phyloP scores from a whole-genome alignment of 1,140 invertebrate genomes.

The Gonatopus flavifemur region DNA sequence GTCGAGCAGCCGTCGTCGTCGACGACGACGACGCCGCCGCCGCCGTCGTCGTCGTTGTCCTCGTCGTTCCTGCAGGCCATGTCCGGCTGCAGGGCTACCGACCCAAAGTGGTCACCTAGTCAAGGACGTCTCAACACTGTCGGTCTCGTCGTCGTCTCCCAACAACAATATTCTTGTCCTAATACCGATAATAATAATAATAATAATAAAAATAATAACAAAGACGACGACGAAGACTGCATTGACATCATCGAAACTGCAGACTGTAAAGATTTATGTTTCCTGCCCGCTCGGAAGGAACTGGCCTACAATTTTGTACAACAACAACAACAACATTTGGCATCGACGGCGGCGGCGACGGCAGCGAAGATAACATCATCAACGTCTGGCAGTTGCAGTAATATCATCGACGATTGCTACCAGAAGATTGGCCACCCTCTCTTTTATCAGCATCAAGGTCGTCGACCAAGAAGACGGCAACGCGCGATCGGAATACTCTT shows the following conservation, averaged over 20 bases:
- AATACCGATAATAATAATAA: neutral
- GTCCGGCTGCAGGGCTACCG: slow-evolving; percentile 29
- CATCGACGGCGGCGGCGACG: slow-evolving; percentile 16
- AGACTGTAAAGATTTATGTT: no score
- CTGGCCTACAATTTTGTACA: no score
- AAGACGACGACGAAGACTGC: neutral
- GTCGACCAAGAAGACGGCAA: slow-evolving; percentile 29
- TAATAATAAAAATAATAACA: neutral
- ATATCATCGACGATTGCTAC: slow-evolving; percentile 16
- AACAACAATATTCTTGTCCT: no score
- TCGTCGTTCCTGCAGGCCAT: slow-evolving; percentile 30
- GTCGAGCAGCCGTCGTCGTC: slow-evolving; percentile 19
- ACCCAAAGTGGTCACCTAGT: slow-evolving; percentile 24
- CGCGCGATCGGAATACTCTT: slow-evolving; percentile 27
- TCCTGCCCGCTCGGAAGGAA: no score
- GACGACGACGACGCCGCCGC: slow-evolving; percentile 19
- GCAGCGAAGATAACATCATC: slow-evolving; percentile 16
- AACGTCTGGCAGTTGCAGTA: slow-evolving; percentile 3
- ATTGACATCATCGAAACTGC: neutral
- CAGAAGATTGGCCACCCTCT: neutral
- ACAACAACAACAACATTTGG: no score
- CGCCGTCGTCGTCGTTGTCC: slow-evolving; percentile 21
- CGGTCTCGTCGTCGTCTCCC: no score
- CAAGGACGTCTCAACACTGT: slow-evolving; percentile 17
- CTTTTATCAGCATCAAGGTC: slow-evolving; percentile 16